A percentile compares a stretch with the other conserved stretches of the same genome.
Evolutionary conservation across 2,113 vertebrate species (phyloP).

Genomic region (Mionectes macconnelli): DNA sequence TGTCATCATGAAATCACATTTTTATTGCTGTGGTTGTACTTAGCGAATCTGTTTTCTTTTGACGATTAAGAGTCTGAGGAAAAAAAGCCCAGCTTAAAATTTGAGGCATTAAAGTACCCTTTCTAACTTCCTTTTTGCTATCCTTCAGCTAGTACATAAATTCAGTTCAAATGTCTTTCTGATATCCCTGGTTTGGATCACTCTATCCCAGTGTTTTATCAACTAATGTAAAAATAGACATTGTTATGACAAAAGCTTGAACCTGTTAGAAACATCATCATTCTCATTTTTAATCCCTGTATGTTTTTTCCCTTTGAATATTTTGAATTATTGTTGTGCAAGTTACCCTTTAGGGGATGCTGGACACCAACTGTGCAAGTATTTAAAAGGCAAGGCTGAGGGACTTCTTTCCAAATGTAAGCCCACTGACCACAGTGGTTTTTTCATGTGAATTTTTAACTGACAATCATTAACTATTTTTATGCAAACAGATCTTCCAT

Average conservation of each 20-base stretch:
- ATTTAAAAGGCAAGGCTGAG: not conserved
- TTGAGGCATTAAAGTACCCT: not conserved
- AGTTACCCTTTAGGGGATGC: not conserved
- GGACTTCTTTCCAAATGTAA: not conserved
- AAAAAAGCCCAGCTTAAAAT: not conserved
- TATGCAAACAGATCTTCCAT: not conserved
- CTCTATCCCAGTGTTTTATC: constrained; percentile 5
- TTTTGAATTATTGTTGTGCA: not conserved
- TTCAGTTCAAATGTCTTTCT: not conserved
- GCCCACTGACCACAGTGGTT: not conserved
- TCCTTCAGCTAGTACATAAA: constrained; percentile 5
- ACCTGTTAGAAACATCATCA: not conserved
- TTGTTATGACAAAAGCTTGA: constrained; percentile 33
- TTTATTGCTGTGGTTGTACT: constrained; percentile 30
- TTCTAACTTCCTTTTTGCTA: not conserved
- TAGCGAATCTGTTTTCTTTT: constrained; percentile 30
- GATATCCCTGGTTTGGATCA: constrained; percentile 15
- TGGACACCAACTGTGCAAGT: not conserved
- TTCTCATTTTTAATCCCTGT: constrained; percentile 10
- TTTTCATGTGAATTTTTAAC: constrained; percentile 5
- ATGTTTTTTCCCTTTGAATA: not conserved
- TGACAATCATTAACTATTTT: not conserved
- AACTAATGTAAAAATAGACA: constrained; percentile 22
- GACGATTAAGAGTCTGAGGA: not conserved
- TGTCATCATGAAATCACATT: constrained; percentile 28